These are phyloP conservation scores for Helarctos malayanus DNA, from an alignment of 2,797 vertebrate species.

Conservation along the genomic window DNA sequence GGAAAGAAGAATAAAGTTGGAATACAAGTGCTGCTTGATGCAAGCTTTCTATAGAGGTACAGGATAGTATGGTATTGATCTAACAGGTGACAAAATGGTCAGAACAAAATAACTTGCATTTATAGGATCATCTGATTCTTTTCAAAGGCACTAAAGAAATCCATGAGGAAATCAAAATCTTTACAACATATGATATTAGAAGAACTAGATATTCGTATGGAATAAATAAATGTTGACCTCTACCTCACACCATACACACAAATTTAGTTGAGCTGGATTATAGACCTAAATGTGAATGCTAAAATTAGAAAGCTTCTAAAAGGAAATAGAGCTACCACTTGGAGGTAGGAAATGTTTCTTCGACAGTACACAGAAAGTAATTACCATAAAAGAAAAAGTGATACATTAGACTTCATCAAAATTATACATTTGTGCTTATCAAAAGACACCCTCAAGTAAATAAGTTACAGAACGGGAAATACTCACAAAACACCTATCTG, in stretches of 20 bases:
- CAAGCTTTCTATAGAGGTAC: background rate
- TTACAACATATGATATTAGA: background rate
- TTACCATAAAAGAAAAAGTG: background rate
- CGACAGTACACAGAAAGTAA: background rate
- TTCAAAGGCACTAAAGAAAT: background rate
- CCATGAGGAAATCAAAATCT: constrained; percentile 11
- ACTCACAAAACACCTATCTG: background rate
- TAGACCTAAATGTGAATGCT: background rate
- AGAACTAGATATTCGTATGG: background rate
- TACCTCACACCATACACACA: background rate
- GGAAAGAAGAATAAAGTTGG: background rate
- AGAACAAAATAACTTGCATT: background rate
- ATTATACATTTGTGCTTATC: background rate
- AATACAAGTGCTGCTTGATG: background rate
- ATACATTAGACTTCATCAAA: background rate
- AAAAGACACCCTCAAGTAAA: background rate
- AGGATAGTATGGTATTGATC: background rate
- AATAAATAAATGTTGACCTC: background rate
- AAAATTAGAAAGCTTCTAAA: background rate
- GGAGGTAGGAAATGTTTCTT: background rate
- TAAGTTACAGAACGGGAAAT: background rate
- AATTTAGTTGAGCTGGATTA: background rate
- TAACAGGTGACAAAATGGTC: background rate
- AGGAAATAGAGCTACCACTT: background rate
- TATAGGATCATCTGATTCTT: background rate